Conservation (phyloP, 2,113 vertebrate genomes). For the Lepus europaeus region DNA sequence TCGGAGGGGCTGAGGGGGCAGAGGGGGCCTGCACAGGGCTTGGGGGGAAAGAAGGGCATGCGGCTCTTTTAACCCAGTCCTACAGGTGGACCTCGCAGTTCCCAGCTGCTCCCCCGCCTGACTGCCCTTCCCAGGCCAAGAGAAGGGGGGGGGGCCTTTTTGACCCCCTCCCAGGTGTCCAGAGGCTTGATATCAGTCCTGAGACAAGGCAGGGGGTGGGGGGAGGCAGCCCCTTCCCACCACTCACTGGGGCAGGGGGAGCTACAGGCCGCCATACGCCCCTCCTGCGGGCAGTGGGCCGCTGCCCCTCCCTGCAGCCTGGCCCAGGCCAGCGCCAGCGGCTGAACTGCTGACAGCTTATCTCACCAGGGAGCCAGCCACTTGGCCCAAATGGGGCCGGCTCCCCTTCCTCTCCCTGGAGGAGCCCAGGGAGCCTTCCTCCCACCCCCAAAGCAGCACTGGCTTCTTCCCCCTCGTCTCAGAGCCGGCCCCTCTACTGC, state of each 20-base stretch:
- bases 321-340: slow-evolving; percentile 15
- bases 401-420: slow-evolving; percentile 57
- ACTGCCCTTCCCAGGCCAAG: neutral
- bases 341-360: slow-evolving; percentile 77
- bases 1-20: slow-evolving; percentile 46
- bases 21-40: neutral
- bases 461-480: slow-evolving; percentile 36
- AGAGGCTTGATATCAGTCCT: slow-evolving; percentile 26
- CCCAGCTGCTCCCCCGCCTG: neutral
- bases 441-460: slow-evolving; percentile 6
- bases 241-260: neutral
- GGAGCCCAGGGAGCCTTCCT: slow-evolving; percentile 58
- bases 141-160: neutral
- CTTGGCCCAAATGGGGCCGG: slow-evolving; percentile 47
- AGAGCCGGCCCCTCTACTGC: slow-evolving; percentile 42
- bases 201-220: neutral
- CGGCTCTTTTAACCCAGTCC: neutral
- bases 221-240: neutral
- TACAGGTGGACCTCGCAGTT: neutral
- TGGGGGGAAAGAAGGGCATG: slow-evolving; percentile 12
- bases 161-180: neutral
- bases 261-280: neutral
- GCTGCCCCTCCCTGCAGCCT: slow-evolving; percentile 35
- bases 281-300: neutral
- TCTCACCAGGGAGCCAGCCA: slow-evolving; percentile 67